Conservation (phyloP, 2,113 vertebrate genomes). For the Triplophysa rosa region DNA sequence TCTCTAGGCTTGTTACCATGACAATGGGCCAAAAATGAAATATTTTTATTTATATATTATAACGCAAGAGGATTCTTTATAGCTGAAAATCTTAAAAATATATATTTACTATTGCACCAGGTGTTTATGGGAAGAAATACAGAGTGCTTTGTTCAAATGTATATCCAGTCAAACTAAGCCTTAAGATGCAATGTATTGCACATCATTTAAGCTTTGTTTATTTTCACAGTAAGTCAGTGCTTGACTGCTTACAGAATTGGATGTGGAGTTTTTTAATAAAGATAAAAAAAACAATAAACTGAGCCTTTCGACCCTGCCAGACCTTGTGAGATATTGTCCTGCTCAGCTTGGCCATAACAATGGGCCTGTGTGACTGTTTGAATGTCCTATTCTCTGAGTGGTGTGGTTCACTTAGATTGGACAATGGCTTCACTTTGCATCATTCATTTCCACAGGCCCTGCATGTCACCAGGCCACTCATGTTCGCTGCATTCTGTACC, state of each 20-base stretch:
- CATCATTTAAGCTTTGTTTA: conserved; percentile 27
- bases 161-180: neutral
- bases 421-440: conserved; percentile 78
- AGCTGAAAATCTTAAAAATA: neutral
- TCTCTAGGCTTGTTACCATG: neutral
- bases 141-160: neutral
- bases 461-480: conserved; percentile 66
- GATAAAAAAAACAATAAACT: too few relatives aligned
- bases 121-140: neutral
- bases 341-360: conserved; percentile 64
- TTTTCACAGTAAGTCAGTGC: conserved; percentile 9
- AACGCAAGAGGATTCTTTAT: neutral
- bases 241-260: conserved; percentile 12
- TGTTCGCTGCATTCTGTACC: conserved; percentile 65
- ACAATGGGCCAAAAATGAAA: neutral
- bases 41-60: too few relatives aligned
- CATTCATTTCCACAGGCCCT: conserved; percentile 63
- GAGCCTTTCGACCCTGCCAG: conserved; percentile 37
- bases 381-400: conserved; percentile 72
- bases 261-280: conserved; percentile 27
- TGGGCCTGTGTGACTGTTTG: conserved; percentile 72
- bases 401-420: conserved; percentile 75
- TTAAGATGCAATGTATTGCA: conserved; percentile 13
- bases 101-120: neutral
- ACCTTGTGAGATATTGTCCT: conserved; percentile 41